Evolutionary conservation across 2,113 vertebrate species (phyloP).

Genomic region (Entelurus aequoreus): DNA sequence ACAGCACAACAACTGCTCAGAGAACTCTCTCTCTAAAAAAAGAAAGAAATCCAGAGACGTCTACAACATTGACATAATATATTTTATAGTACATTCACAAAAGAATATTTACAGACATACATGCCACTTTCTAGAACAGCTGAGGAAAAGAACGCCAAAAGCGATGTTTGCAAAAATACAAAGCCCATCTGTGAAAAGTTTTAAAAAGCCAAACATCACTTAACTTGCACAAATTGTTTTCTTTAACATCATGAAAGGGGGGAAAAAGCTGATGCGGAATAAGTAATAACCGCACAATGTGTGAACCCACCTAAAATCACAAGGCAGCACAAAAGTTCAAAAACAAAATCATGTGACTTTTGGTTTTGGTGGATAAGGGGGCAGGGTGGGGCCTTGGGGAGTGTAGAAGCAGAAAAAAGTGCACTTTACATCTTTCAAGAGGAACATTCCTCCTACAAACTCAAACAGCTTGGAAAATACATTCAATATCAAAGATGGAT

Average conservation of each 20-base stretch:
- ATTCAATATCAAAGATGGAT: conserved; percentile 73
- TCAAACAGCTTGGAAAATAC: conserved; percentile 67
- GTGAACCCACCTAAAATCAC: not conserved
- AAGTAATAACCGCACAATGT: too few relatives aligned
- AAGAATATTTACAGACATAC: conserved; percentile 84
- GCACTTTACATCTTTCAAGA: conserved; percentile 73
- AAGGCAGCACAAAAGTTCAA: conserved; percentile 39
- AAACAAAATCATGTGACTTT: conserved; percentile 33
- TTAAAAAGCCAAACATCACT: conserved; percentile 41
- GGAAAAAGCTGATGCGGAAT: too few relatives aligned
- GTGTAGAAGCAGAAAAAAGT: conserved; percentile 68
- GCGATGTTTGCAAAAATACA: conserved; percentile 65
- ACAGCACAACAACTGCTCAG: conserved; percentile 84
- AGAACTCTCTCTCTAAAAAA: conserved; percentile 68
- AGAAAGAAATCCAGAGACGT: conserved; percentile 81
- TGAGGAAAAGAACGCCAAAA: conserved; percentile 82
- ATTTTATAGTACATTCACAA: conserved; percentile 85
- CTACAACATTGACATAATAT: conserved; percentile 92
- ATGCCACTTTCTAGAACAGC: conserved; percentile 81
- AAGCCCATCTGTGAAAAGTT: conserved; percentile 36
- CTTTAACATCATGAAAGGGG: conserved; percentile 24
- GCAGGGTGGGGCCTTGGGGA: not conserved
- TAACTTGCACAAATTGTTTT: conserved; percentile 41
- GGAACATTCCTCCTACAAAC: conserved; percentile 65
- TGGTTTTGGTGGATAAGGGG: not conserved